These are phyloP conservation scores for Sinella curviseta DNA, from an alignment of 1,140 invertebrate species.

Conservation along the genomic window DNA sequence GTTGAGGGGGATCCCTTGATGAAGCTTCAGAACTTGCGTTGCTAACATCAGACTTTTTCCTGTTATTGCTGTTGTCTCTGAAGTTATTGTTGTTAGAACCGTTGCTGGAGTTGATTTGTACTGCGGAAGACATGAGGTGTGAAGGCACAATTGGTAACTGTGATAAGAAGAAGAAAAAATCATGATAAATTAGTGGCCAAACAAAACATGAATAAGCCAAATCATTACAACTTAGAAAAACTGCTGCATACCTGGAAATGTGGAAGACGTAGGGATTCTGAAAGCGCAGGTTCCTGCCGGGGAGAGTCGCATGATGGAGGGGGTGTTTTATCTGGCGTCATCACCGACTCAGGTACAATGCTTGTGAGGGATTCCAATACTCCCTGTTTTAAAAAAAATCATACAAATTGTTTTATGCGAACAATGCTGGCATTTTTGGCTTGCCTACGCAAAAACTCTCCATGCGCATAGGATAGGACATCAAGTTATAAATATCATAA, in stretches of 20 bases:
- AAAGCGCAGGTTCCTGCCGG: conserved; percentile 26
- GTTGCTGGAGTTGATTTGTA: conserved; percentile 44
- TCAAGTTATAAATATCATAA: background rate
- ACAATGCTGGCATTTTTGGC: too few relatives aligned
- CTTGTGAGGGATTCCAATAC: conserved; percentile 48
- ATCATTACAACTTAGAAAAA: too few relatives aligned
- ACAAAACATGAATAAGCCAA: too few relatives aligned
- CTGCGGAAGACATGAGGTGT: conserved; percentile 46
- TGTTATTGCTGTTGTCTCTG: conserved; percentile 29
- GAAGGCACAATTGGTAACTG: conserved; percentile 44
- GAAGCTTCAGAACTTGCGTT: conserved; percentile 30
- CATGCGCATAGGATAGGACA: too few relatives aligned
- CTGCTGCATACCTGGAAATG: too few relatives aligned
- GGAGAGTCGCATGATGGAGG: conserved; percentile 36
- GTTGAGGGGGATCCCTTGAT: conserved; percentile 34
- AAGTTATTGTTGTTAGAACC: conserved; percentile 33
- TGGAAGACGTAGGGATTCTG: conserved; percentile 42
- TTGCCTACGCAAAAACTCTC: too few relatives aligned
- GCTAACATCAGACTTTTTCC: conserved; percentile 36
- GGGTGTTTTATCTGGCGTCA: conserved; percentile 41
- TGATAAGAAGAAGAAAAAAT: too few relatives aligned
- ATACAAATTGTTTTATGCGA: too few relatives aligned
- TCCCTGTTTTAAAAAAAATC: conserved; percentile 40
- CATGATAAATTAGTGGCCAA: too few relatives aligned
- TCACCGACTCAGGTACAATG: conserved; percentile 48